Evolutionary conservation across 37 sponge, comb jelly and placozoan species (phyloP).

Genomic region (Diacarnus erythraeanus): DNA sequence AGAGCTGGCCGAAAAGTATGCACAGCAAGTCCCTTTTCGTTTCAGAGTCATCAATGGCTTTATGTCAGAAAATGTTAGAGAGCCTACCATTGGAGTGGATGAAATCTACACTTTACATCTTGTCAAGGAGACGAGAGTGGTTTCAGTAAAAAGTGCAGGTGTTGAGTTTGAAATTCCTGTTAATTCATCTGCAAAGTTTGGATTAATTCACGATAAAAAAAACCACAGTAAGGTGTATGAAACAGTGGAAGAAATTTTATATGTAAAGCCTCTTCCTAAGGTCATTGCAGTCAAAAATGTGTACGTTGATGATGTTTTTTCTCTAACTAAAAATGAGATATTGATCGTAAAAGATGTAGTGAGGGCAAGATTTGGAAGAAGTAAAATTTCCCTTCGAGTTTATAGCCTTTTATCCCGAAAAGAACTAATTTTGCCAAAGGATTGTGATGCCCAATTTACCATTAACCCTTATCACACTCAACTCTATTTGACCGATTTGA

Average conservation of each 20-base stretch:
- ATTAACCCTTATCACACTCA: slow-evolving; percentile 1
- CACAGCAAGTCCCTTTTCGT: neutral
- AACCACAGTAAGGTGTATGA: neutral
- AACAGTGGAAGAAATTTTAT: neutral
- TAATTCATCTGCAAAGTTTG: slow-evolving; percentile 14
- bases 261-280: neutral
- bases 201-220: neutral
- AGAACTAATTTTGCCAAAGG: neutral
- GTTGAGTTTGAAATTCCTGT: neutral
- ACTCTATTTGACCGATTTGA: slow-evolving; percentile 10
- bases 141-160: neutral
- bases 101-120: slow-evolving; percentile 7
- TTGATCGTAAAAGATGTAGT: neutral
- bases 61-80: slow-evolving; percentile 7
- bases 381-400: neutral
- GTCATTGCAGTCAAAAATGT: slow-evolving; percentile 12
- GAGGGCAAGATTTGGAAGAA: neutral
- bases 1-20: neutral
- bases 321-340: neutral
- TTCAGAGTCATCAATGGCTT: slow-evolving; percentile 7
- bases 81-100: slow-evolving; percentile 19
- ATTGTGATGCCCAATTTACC: slow-evolving; percentile 5
- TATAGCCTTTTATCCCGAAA: neutral
- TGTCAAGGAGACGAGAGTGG: slow-evolving; percentile 6
- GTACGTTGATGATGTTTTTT: neutral